phyloP scores from a whole-genome alignment of 1,140 invertebrate species.

The Chironomus striatipennis region DNA sequence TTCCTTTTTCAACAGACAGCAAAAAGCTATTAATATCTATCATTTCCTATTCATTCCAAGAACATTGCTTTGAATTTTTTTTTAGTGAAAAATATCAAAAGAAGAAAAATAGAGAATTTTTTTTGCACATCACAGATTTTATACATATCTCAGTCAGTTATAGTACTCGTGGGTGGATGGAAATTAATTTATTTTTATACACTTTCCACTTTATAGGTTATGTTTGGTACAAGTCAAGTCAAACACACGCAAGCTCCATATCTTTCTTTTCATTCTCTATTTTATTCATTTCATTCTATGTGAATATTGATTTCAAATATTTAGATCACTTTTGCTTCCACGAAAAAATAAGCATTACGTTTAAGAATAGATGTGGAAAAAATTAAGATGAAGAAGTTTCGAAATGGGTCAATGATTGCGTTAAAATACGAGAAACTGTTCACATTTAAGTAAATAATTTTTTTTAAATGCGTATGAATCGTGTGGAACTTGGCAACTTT shows the following conservation, averaged over 20 bases:
- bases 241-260: slow-evolving; percentile 6
- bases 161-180: not conserved
- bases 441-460: too few species aligned
- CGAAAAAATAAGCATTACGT: not conserved
- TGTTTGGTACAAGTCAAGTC: not conserved
- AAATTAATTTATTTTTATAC: slow-evolving; percentile 15
- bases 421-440: too few species aligned
- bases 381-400: not conserved
- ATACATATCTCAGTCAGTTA: not conserved
- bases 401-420: not conserved
- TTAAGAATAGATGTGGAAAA: not conserved
- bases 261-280: not conserved
- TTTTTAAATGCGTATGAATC: not conserved
- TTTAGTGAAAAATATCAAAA: not conserved
- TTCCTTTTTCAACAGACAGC: slow-evolving; percentile 1
- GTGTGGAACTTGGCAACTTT: not conserved
- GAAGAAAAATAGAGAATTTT: not conserved
- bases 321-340: slow-evolving; percentile 7
- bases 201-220: not conserved
- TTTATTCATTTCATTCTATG: not conserved
- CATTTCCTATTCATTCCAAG: slow-evolving; percentile 8
- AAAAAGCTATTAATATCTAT: slow-evolving; percentile 10
- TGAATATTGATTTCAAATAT: slow-evolving; percentile 1
- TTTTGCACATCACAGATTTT: not conserved
- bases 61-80: not conserved